These are phyloP conservation scores for Pelodytes ibericus DNA, from an alignment of 2,797 vertebrate genomes.

Conservation along the genomic window DNA sequence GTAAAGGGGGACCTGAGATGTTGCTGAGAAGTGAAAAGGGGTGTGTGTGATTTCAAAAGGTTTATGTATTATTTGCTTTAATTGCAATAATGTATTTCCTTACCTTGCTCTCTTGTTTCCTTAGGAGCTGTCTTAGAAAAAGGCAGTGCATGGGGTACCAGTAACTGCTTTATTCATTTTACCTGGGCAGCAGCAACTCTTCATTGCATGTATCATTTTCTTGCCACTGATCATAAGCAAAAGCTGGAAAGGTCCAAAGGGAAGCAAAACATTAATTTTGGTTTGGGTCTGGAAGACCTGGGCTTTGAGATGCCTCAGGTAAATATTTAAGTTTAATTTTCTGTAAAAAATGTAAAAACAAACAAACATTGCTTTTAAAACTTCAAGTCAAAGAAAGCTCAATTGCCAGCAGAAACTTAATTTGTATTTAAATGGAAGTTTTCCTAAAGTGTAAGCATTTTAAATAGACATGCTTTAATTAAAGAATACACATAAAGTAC, in stretches of 20 bases:
- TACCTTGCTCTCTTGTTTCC: slow-evolving; percentile 1
- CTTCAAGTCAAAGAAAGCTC: too few species aligned
- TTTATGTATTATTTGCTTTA: too few species aligned
- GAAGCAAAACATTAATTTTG: slow-evolving; percentile 83
- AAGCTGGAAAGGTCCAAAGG: slow-evolving; percentile 80
- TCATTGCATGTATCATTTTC: slow-evolving; percentile 46
- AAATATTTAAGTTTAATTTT: slow-evolving; percentile 53
- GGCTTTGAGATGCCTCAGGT: slow-evolving; percentile 99
- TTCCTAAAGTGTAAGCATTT: too few species aligned
- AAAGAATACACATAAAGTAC: too few species aligned
- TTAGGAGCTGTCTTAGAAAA: slow-evolving; percentile 15
- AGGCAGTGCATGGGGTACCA: slow-evolving; percentile 5
- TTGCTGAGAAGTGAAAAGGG: too few species aligned
- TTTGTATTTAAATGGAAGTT: too few species aligned
- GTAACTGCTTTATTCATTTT: slow-evolving; percentile 17
- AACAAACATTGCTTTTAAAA: not conserved
- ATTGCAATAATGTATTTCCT: too few species aligned
- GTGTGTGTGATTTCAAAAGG: too few species aligned
- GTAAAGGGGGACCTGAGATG: too few species aligned
- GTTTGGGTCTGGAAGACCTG: slow-evolving; percentile 80
- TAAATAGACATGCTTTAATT: too few species aligned
- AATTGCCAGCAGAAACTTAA: too few species aligned
- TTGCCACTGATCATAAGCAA: slow-evolving; percentile 41
- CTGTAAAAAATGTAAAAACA: not conserved
- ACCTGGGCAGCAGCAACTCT: not conserved